Evolutionary conservation across 2,888 invertebrate species (phyloP), one percentile per base, ranked within the genome.

Genomic region (Oeneis ivallda): DNA sequence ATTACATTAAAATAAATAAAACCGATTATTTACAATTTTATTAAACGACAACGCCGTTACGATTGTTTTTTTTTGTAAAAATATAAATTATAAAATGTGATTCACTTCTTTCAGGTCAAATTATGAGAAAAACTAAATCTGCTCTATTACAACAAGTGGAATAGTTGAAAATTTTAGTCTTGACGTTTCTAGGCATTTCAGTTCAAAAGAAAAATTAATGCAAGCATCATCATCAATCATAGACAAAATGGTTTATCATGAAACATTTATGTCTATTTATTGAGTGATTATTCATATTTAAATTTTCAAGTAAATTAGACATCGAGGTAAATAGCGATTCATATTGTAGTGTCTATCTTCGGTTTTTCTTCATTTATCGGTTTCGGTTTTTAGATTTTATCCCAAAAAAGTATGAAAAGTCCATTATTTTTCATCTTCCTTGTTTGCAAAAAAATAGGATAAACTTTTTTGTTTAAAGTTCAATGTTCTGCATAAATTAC

Each of bases 1-100:
- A 66, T 66, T 66, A 68, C 63, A 66, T 32, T 60, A 1, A 41
- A 68, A 68, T 66, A 68, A 68, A 67, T 67, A 62, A 62, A 68
- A 62, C 19, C 43, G 60, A 54, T 52, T 68, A 68, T 68, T 68
- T 68, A 68, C 68, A 68, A 57, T 63, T 62, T 62, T 17, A 57
- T 62, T 34, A 66, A 15, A 59, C 62, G 10, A 7, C 59, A 45
- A 58, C 19, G 58, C 54, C 17, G 32, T 53, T 37, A 26, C 11
- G 32, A 13, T 3, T n/a, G 1, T 45, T 39, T 34, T 50, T 34
- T 50, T 8, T 5, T 26, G 26, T 26, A 26, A 26, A 26, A 26
- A 26, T 26, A 1, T 26, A 53, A 45, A 37, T 13, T 41, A 17
- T n/a, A 11, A 19, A 8, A 43, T 43, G 3, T 8, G 10, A 13